Evolutionary conservation across 2,113 vertebrate species (phyloP), one percentile per base, ranked within the genome.

Genomic region (Aphyosemion australe): DNA sequence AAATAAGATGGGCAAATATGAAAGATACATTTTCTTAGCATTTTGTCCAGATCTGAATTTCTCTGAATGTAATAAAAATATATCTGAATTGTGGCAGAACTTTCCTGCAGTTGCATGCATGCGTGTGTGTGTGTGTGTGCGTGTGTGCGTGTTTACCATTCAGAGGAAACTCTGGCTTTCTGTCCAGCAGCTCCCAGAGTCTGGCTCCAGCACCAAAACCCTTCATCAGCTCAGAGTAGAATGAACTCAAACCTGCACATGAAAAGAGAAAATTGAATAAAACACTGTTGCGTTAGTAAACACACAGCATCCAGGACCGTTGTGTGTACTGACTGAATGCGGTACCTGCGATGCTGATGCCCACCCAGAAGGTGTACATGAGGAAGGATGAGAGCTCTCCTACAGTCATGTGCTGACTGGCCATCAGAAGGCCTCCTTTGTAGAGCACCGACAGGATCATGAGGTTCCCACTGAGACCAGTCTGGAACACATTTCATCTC

Each of bases 281-380:
- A 7, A 56, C 8, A 12, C 42, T 37, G 26, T 52, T 4, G 42
- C 37, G 32, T 55, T 3, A 66, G n/a, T 9, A n/a, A 50, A 26
- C 18, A 58, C 2, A 52, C 12, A 20, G 6, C 20, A 10, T 14
- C 1, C 10, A 18, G 10, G 4, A 18, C 20, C 12, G 2, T 13
- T 21, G 37, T 42, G 2, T 9, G 1, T 37, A n/a, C 19, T 2
- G 14, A n/a, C 12, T 32, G 45, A 20, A 14, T 18, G 65, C 43
- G 57, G 48, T 92, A 99, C 97, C 97, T 95, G 94, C 93, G 41
- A 99, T 92, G 85, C 97, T 98, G 87, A 99, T 64, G 89, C 97
- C 97, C 57, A 99, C 96, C 97, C 97, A 99, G 90, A 98, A 96
- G 67, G 97, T 94, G 82, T 99, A 99, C 96, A 99, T 95, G 21